phyloP scores from a whole-genome alignment of 2,113 vertebrate species.

The Grammatotria lemairii region DNA sequence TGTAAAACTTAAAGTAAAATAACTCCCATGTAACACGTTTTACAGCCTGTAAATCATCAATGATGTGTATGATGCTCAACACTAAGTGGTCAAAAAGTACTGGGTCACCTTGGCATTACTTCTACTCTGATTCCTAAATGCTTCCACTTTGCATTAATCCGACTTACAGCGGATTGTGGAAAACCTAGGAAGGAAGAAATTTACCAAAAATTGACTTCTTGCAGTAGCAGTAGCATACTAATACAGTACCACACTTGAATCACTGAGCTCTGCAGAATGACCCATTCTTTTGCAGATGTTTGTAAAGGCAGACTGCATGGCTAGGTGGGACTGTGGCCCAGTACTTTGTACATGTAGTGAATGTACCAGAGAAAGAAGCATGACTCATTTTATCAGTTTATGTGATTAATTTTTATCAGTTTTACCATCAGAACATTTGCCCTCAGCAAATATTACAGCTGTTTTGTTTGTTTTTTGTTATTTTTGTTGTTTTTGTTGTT shows the following conservation, averaged over 20 bases:
- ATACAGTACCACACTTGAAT: neutral
- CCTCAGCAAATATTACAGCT: neutral
- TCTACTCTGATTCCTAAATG: neutral
- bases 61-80: neutral
- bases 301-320: neutral
- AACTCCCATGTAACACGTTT: neutral
- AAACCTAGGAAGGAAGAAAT: neutral
- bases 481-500: too few species aligned
- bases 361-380: neutral
- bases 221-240: neutral
- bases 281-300: neutral
- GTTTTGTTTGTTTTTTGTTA: neutral
- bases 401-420: neutral
- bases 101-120: neutral
- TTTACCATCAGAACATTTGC: neutral
- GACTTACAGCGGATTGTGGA: neutral
- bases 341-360: neutral
- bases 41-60: neutral
- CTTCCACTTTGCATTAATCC: neutral
- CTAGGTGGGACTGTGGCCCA: neutral
- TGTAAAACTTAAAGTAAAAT: neutral
- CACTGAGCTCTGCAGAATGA: neutral
- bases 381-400: neutral
- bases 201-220: neutral
- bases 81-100: neutral